Evolutionary conservation across 1,140 invertebrate genomes (phyloP).

Genomic region (Bombus soroeensis): DNA sequence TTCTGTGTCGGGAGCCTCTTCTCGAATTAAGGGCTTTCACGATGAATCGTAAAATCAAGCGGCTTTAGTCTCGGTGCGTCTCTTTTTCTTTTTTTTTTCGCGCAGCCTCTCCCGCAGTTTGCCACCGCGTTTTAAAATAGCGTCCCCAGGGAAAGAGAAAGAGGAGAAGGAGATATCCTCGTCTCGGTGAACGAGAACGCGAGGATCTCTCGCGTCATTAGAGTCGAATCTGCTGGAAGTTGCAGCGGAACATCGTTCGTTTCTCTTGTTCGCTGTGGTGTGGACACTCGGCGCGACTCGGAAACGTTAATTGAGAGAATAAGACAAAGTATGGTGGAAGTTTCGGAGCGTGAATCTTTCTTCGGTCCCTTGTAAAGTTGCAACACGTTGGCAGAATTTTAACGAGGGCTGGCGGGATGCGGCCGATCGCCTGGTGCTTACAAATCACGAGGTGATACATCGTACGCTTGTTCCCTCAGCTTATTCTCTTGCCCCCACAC

Average conservation of each 20-base stretch:
- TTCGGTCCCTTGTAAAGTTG: slow-evolving; percentile 48
- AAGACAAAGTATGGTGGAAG: background rate
- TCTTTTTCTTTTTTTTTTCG: background rate
- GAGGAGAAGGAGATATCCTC: background rate
- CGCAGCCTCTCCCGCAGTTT: too few relatives aligned
- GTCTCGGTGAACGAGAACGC: background rate
- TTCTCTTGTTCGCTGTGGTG: background rate
- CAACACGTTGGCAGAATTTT: slow-evolving; percentile 43
- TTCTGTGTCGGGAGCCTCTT: background rate
- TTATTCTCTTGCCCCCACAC: slow-evolving; percentile 24
- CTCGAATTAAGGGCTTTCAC: background rate
- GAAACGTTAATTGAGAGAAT: slow-evolving; percentile 17
- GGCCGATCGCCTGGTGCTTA: slow-evolving; percentile 50
- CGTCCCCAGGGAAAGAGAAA: background rate
- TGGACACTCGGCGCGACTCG: background rate
- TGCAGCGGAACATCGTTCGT: background rate
- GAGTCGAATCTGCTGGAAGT: background rate
- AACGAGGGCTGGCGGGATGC: slow-evolving; percentile 34
- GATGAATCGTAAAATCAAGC: slow-evolving; percentile 20
- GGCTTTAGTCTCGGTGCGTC: background rate
- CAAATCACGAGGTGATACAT: slow-evolving; percentile 61
- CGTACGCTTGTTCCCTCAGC: slow-evolving; percentile 43
- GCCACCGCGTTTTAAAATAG: background rate
- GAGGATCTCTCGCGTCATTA: background rate
- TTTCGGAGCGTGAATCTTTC: background rate